Base-by-base conservation (phyloP, 1,140 invertebrate species). In the Halesus radiatus region DNA sequence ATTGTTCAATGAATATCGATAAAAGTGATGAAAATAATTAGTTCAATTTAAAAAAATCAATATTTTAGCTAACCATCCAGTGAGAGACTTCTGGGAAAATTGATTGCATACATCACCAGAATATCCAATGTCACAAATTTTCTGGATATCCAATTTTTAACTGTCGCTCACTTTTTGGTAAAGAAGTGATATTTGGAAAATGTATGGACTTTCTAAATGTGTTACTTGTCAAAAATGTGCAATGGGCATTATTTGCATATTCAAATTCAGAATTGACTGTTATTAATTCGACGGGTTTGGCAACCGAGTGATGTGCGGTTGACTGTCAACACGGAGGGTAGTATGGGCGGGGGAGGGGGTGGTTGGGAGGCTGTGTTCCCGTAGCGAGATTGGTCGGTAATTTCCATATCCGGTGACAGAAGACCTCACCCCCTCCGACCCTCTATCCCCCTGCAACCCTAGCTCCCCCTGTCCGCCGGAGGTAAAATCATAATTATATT, bases 321-420 rank as follows among this genome's bases (percentile, higher is more conserved):
- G 45, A 22, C 1, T 72, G 68, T 18, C 53, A 60, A 54, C 86
- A 85, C 84, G 86, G 86, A 86, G 85, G 85, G 85, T 85, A 87
- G 87, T 85, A 85, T 29, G 22, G 32, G 87, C 86, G 4, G n/a
- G 18, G 64, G 32, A 23, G 26, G 26, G 77, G 50, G 45, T 64
- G 52, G 54, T n/a, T 72, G 72, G 54, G 56, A 53, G 32, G 29
- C 54, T 26, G 50, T 54, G 72, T 50, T 77, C 58, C 76, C 23
- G 52, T 66, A 64, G 76, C 88, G 87, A 90, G 89, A 91, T 91
- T 91, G 89, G 88, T 88, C 89, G 88, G 89, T 91, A 91, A 91
- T 91, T 90, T 89, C 88, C 87, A 90, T 90, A 90, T 90, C 89
- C 90, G 86, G 87, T 86, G 84, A 85, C 87, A 87, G 87, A 88